phyloP scores from a whole-genome alignment of 2,797 vertebrate species.

The Delichon dasypus region DNA sequence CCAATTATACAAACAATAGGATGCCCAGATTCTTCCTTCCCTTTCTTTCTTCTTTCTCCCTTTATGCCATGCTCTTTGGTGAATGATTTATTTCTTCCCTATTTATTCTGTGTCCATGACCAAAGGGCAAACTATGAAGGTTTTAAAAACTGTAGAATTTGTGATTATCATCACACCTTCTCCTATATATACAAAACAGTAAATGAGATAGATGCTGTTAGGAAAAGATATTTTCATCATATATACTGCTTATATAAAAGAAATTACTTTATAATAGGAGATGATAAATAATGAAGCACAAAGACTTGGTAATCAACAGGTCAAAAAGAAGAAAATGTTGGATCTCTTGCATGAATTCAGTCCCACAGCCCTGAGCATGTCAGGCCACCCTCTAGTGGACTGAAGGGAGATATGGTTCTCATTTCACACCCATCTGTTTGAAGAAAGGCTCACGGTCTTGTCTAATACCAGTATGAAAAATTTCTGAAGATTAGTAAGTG shows the following conservation, averaged over 20 bases:
- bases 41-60: not conserved
- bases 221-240: not conserved
- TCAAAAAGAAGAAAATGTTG: slow-evolving; percentile 26
- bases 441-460: not conserved
- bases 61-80: not conserved
- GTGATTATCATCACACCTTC: not conserved
- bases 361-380: slow-evolving; percentile 53
- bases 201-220: not conserved
- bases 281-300: not conserved
- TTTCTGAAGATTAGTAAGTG: not conserved
- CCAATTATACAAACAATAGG: not conserved
- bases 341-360: not conserved
- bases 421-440: not conserved
- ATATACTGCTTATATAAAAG: not conserved
- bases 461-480: not conserved
- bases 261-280: not conserved
- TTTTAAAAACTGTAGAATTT: not conserved
- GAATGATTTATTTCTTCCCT: not conserved
- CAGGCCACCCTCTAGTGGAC: slow-evolving; percentile 78
- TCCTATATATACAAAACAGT: not conserved
- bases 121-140: not conserved
- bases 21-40: not conserved
- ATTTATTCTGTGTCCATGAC: not conserved
- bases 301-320: slow-evolving; percentile 65
- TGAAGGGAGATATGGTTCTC: slow-evolving; percentile 52